phyloP scores from a whole-genome alignment of 30 jellyfish, hydroid and myxozoan genomes.

The Sanderia malayensis region DNA sequence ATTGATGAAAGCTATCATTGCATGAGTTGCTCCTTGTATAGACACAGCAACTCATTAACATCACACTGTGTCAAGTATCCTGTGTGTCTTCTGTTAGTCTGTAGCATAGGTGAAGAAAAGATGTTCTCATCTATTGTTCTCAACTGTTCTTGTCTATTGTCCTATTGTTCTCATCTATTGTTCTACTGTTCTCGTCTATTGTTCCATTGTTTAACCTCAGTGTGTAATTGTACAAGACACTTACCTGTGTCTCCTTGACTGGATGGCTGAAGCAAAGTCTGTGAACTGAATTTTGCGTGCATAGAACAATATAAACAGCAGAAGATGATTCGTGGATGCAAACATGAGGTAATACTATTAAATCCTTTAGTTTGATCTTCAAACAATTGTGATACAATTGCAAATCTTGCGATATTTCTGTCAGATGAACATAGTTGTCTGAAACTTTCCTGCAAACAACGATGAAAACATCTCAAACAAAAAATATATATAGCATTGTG shows the following conservation, averaged over 20 bases:
- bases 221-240: no score
- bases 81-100: neutral
- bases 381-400: conserved; percentile 61
- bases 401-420: conserved; percentile 68
- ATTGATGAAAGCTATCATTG: neutral
- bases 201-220: no score
- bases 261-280: conserved; percentile 70
- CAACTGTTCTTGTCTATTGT: no score
- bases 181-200: no score
- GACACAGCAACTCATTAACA: neutral
- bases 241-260: conserved; percentile 57
- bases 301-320: conserved; percentile 34
- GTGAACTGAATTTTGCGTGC: conserved; percentile 66
- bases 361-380: conserved; percentile 35
- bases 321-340: conserved; percentile 52
- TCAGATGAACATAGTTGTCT: conserved; percentile 51
- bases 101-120: neutral
- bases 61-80: neutral
- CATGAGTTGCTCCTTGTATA: neutral
- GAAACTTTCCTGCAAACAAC: conserved; percentile 71
- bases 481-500: no score
- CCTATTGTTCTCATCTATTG: no score
- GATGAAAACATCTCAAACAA: no score
- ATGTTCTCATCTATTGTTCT: neutral
- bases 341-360: conserved; percentile 57